Conservation (phyloP, 2,888 invertebrate species). For the Neoaliturus tenellus region DNA sequence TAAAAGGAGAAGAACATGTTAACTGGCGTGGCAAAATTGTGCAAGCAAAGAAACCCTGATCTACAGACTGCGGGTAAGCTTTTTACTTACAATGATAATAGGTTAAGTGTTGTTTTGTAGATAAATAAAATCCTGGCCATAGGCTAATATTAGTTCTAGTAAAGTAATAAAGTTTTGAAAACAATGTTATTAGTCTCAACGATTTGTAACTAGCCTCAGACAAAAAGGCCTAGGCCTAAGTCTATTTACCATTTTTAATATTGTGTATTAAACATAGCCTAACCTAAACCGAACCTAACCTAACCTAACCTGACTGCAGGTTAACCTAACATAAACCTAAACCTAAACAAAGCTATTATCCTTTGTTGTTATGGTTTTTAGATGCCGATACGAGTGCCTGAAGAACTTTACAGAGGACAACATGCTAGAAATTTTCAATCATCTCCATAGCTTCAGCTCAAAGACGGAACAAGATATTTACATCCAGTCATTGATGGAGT, state of each 20-base stretch:
- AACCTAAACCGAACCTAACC: background rate
- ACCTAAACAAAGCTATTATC: background rate
- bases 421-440: conserved; percentile 21
- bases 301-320: background rate
- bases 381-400: conserved; percentile 29
- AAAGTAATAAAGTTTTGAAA: background rate
- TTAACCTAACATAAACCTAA: too few species aligned
- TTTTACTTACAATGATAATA: background rate
- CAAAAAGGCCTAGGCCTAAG: background rate
- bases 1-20: conserved; percentile 21
- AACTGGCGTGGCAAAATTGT: conserved; percentile 38
- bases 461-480: conserved; percentile 47
- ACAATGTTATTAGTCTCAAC: too few species aligned
- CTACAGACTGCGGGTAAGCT: conserved; percentile 29
- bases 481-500: conserved; percentile 41
- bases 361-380: background rate
- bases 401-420: conserved; percentile 18
- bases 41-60: conserved; percentile 24
- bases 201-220: too few species aligned
- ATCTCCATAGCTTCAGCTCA: conserved; percentile 31
- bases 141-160: background rate
- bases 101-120: background rate
- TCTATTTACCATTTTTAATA: background rate
- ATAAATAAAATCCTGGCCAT: background rate
- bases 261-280: too few species aligned